Conservation (phyloP, 1,140 invertebrate species). For the Ganaspis sp. region DNA sequence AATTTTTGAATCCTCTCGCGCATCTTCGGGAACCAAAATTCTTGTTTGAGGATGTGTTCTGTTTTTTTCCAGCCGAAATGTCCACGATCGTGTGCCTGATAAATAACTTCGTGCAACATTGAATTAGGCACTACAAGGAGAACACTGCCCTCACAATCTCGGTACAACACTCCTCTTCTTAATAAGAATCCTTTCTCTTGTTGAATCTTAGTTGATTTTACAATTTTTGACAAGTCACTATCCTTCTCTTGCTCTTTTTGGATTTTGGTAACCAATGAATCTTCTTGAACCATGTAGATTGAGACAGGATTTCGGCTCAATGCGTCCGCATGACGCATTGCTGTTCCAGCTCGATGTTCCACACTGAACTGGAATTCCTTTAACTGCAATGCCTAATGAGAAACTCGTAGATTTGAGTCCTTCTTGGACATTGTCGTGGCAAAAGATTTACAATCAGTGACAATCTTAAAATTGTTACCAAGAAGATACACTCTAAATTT, state of each 20-base stretch:
- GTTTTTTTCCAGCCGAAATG: constrained; percentile 44
- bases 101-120: constrained; percentile 51
- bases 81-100: constrained; percentile 40
- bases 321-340: constrained; percentile 29
- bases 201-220: neutral
- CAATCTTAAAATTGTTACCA: constrained; percentile 56
- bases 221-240: too few relatives aligned
- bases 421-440: constrained; percentile 56
- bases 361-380: constrained; percentile 28
- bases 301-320: too few relatives aligned
- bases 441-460: constrained; percentile 61
- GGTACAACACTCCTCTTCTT: constrained; percentile 19
- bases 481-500: too few relatives aligned
- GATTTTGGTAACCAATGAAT: too few relatives aligned
- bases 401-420: too few relatives aligned
- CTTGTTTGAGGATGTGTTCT: constrained; percentile 30
- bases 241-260: too few relatives aligned
- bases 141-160: constrained; percentile 23
- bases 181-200: constrained; percentile 27
- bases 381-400: too few relatives aligned
- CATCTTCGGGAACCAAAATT: constrained; percentile 37
- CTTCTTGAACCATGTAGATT: too few relatives aligned
- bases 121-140: constrained; percentile 49
- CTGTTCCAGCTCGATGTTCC: constrained; percentile 31
- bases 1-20: constrained; percentile 37